phyloP scores from a whole-genome alignment of 2,888 invertebrate species.

The Tuberolachnus salignus region DNA sequence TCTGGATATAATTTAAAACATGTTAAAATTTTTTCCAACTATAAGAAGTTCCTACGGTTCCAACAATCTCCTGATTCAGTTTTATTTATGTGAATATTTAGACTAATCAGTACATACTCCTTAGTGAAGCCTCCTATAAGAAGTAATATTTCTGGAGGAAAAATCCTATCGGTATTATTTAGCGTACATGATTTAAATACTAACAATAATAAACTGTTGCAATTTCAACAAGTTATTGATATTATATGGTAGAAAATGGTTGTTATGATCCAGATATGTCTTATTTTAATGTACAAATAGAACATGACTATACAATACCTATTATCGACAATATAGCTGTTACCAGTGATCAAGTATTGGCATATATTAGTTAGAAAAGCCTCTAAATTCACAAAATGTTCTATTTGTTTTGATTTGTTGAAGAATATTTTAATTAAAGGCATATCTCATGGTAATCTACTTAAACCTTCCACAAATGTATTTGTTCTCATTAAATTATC shows the following conservation, averaged over 20 bases:
- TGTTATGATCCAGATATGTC: constrained; percentile 9
- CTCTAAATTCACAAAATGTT: constrained; percentile 15
- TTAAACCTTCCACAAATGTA: constrained; percentile 15
- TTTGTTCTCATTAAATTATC: background rate
- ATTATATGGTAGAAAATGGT: no score
- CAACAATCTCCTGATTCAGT: constrained; percentile 24
- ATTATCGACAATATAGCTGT: constrained; percentile 6
- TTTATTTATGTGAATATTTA: constrained; percentile 11
- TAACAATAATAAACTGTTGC: no score
- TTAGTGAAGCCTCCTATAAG: constrained; percentile 3
- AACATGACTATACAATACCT: constrained; percentile 2
- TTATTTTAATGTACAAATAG: background rate
- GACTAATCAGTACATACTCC: constrained; percentile 12
- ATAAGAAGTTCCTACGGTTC: no score
- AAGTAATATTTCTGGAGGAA: constrained; percentile 19
- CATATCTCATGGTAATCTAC: background rate
- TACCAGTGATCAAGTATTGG: constrained; percentile 7
- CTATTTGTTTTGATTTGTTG: constrained; percentile 12
- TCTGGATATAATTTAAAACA: constrained; percentile 9
- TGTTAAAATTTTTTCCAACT: no score
- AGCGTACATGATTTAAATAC: no score
- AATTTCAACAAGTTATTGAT: no score
- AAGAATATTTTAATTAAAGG: constrained; percentile 13
- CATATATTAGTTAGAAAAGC: constrained; percentile 7
- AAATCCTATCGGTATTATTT: background rate